Evolutionary conservation across 2,888 invertebrate genomes (phyloP).

Genomic region (Formica aserva): DNA sequence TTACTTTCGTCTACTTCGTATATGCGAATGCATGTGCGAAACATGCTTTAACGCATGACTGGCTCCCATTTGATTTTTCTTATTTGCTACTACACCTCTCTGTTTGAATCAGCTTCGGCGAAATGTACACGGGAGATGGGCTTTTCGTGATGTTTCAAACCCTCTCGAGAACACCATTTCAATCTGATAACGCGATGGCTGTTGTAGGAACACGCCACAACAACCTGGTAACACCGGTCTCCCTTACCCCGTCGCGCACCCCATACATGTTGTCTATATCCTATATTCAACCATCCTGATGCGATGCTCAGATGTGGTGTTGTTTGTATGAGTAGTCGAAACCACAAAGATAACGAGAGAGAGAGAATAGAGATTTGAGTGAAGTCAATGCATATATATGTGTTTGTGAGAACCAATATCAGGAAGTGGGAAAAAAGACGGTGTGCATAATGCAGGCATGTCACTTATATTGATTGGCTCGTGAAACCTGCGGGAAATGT

Average conservation of each 20-base stretch:
- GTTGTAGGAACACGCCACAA: slow-evolving; percentile 76
- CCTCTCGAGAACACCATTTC: slow-evolving; percentile 72
- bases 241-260: slow-evolving; percentile 62
- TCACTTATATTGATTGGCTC: slow-evolving; percentile 79
- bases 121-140: slow-evolving; percentile 56
- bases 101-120: slow-evolving; percentile 35
- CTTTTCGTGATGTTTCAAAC: slow-evolving; percentile 66
- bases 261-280: slow-evolving; percentile 54
- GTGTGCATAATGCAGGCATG: slow-evolving; percentile 66
- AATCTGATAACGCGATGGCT: slow-evolving; percentile 78
- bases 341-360: slow-evolving; percentile 45
- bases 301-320: slow-evolving; percentile 63
- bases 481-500: slow-evolving; percentile 60
- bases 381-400: background rate
- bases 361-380: slow-evolving; percentile 44
- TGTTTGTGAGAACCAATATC: slow-evolving; percentile 2
- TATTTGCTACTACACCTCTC: slow-evolving; percentile 32
- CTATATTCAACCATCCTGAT: slow-evolving; percentile 50
- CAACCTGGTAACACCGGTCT: slow-evolving; percentile 73
- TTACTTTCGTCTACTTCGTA: slow-evolving; percentile 39
- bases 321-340: slow-evolving; percentile 62
- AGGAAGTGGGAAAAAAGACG: slow-evolving; percentile 30
- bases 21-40: background rate
- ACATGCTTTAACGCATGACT: slow-evolving; percentile 21
- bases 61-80: slow-evolving; percentile 60